phyloP scores from a whole-genome alignment of 1,140 invertebrate genomes.

The Drosophila kikkawai region DNA sequence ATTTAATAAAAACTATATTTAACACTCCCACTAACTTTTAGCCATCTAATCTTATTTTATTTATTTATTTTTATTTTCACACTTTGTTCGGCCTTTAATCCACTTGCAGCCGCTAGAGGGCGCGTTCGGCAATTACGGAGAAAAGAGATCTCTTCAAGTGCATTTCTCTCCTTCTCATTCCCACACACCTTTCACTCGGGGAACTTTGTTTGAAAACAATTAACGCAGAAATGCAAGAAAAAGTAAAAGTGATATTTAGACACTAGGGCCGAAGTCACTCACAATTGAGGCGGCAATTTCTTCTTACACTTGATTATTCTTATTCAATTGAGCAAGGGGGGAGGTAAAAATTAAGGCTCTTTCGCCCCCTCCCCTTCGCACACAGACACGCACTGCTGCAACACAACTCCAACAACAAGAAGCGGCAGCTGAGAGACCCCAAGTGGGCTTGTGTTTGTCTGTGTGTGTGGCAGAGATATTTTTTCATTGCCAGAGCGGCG shows the following conservation, averaged over 20 bases:
- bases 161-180: constrained; percentile 10
- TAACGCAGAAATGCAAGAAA: constrained; percentile 12
- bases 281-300: constrained; percentile 5
- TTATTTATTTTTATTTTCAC: constrained; percentile 18
- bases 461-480: constrained; percentile 68
- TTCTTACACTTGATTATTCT: constrained; percentile 42
- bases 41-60: constrained; percentile 13
- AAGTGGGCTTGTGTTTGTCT: constrained; percentile 34
- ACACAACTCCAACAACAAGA: constrained; percentile 34
- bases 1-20: neutral
- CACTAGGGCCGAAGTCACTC: neutral
- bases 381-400: constrained; percentile 29
- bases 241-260: constrained; percentile 43
- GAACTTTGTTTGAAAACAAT: constrained; percentile 34
- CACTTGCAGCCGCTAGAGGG: constrained; percentile 13
- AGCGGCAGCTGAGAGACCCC: constrained; percentile 29
- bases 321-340: constrained; percentile 13
- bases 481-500: constrained; percentile 70
- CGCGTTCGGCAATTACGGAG: neutral
- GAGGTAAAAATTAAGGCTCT: constrained; percentile 27
- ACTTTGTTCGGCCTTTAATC: constrained; percentile 1
- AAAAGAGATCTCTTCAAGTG: constrained; percentile 20
- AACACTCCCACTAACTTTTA: neutral
- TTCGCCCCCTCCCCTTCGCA: constrained; percentile 4
- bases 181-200: constrained; percentile 4